phyloP scores from a whole-genome alignment of 2,113 vertebrate species.

The Tetrao urogallus region DNA sequence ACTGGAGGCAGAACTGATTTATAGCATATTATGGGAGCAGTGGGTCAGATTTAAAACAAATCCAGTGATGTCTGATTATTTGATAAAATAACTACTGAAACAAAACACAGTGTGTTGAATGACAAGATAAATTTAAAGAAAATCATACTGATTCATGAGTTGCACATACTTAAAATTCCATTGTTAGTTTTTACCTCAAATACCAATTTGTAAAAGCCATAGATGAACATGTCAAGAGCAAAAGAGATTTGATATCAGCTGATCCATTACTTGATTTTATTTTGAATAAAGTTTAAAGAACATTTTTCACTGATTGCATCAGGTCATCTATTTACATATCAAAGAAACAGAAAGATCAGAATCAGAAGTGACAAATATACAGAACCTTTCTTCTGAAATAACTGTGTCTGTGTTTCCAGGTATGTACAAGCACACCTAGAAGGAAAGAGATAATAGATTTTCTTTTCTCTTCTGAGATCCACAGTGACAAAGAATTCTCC shows the following conservation, averaged over 20 bases:
- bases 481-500: background rate
- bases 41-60: constrained; percentile 28
- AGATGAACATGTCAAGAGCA: background rate
- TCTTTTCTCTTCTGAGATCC: background rate
- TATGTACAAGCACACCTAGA: background rate
- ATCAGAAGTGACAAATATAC: background rate
- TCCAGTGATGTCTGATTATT: constrained; percentile 19
- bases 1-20: constrained; percentile 38
- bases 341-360: background rate
- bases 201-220: constrained; percentile 5
- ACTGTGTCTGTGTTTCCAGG: background rate
- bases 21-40: background rate
- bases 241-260: background rate
- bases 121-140: constrained; percentile 26
- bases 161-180: constrained; percentile 8
- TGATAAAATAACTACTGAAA: constrained; percentile 52
- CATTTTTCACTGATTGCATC: background rate
- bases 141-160: constrained; percentile 19
- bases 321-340: background rate
- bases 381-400: background rate
- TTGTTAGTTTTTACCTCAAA: background rate
- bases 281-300: background rate
- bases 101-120: background rate
- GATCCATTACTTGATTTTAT: background rate
- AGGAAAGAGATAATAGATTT: background rate